phyloP scores from a whole-genome alignment of 2,888 invertebrate genomes.

The Xanthorhoe designata region DNA sequence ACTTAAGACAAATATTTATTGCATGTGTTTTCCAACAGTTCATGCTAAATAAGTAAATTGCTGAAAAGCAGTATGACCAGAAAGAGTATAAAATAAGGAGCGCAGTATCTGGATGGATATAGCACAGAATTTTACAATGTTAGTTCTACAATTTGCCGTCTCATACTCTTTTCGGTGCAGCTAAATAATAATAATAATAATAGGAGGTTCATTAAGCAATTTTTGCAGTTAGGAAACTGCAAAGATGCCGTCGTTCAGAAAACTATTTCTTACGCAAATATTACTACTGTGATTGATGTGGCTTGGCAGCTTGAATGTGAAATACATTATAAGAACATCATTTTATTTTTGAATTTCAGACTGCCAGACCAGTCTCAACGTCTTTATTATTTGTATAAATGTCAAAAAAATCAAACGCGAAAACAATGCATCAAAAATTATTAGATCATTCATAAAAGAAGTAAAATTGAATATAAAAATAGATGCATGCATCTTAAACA shows the following conservation, averaged over 20 bases:
- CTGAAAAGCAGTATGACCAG: constrained; percentile 32
- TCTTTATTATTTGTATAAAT: constrained; percentile 18
- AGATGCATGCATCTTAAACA: constrained; percentile 23
- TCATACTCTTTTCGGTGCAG: constrained; percentile 18
- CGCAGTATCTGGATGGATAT: neutral
- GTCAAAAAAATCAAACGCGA: constrained; percentile 30
- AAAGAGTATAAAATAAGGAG: constrained; percentile 17
- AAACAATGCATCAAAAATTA: constrained; percentile 29
- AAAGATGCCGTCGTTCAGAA: constrained; percentile 26
- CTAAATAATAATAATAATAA: constrained; percentile 15
- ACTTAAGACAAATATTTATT: constrained; percentile 42
- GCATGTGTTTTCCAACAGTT: constrained; percentile 40
- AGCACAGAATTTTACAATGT: neutral
- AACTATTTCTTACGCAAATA: constrained; percentile 12
- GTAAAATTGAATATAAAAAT: constrained; percentile 19
- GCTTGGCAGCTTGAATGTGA: constrained; percentile 28
- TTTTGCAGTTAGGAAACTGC: constrained; percentile 20
- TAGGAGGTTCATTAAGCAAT: constrained; percentile 10
- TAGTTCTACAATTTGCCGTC: constrained; percentile 1
- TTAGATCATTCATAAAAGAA: constrained; percentile 16
- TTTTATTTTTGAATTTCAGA: constrained; percentile 17
- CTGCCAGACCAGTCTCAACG: constrained; percentile 28
- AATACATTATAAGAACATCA: constrained; percentile 15
- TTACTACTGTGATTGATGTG: constrained; percentile 25
- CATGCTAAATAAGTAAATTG: constrained; percentile 50